Evolutionary conservation across 2,797 vertebrate species (phyloP).

Genomic region (Xiphorhynchus erythropygius): DNA sequence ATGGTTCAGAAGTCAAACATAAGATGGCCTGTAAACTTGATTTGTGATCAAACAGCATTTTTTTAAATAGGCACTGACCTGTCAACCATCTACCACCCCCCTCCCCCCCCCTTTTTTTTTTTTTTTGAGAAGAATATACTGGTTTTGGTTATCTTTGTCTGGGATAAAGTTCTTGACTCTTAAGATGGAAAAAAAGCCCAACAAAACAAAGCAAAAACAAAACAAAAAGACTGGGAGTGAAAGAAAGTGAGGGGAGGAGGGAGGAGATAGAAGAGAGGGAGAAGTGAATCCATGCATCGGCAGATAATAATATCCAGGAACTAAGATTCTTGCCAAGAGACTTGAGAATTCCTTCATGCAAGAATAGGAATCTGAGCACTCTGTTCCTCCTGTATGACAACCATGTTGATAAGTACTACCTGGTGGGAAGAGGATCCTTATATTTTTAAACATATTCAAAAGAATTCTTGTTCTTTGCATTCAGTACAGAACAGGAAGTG

Average conservation of each 20-base stretch:
- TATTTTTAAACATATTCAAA: not conserved
- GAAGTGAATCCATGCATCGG: not conserved
- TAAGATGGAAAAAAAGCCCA: not conserved
- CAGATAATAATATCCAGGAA: not conserved
- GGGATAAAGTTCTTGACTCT: not conserved
- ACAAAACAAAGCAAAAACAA: not conserved
- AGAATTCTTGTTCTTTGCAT: not conserved
- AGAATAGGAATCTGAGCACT: not conserved
- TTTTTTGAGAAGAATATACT: not conserved
- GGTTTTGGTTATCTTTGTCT: not conserved
- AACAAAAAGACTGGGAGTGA: not conserved
- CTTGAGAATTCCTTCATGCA: not conserved
- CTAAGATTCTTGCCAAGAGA: not conserved
- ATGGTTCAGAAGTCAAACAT: not conserved
- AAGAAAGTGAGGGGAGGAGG: fast-evolving
- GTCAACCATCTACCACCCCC: not conserved
- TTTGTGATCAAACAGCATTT: not conserved
- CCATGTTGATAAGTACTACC: not conserved
- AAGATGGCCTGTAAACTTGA: not conserved
- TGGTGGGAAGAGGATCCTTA: not conserved
- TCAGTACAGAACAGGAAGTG: not conserved
- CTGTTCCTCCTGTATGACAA: not conserved
- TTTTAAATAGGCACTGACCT: not conserved
- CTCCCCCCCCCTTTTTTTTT: not conserved
- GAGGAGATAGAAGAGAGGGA: not conserved